Evolutionary conservation across 1,140 invertebrate species (phyloP).

Genomic region (Caenorhabditis remanei): DNA sequence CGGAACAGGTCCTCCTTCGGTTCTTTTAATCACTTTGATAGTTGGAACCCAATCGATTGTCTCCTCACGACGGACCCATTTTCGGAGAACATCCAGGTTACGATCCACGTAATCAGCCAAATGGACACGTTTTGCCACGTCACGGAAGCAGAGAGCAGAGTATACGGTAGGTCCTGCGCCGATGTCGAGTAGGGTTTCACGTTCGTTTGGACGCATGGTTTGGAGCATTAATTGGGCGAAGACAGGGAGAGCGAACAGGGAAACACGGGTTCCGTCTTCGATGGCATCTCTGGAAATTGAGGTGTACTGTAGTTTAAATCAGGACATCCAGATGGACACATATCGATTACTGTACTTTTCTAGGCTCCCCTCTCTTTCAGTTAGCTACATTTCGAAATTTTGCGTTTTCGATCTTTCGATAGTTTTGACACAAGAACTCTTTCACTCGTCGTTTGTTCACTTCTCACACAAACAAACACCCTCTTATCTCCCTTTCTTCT

Average conservation of each 20-base stretch:
- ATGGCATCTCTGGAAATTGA: slow-evolving; percentile 68
- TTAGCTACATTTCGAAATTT: too few relatives aligned
- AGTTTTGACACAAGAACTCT: too few relatives aligned
- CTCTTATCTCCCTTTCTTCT: too few relatives aligned
- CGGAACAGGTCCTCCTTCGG: slow-evolving; percentile 60
- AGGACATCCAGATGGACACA: too few relatives aligned
- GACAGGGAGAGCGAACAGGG: slow-evolving; percentile 72
- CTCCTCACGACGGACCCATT: slow-evolving; percentile 64
- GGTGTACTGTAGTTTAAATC: neutral
- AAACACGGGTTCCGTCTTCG: slow-evolving; percentile 70
- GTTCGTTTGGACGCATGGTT: slow-evolving; percentile 61
- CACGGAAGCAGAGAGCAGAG: slow-evolving; percentile 72
- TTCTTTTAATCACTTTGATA: slow-evolving; percentile 65
- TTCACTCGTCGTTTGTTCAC: too few relatives aligned
- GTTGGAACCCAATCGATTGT: slow-evolving; percentile 64
- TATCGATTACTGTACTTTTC: slow-evolving; percentile 19
- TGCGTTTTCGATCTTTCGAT: too few relatives aligned
- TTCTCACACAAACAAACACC: too few relatives aligned
- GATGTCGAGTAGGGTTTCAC: slow-evolving; percentile 69
- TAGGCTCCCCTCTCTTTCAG: neutral
- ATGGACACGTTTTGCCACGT: slow-evolving; percentile 69
- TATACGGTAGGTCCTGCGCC: slow-evolving; percentile 73
- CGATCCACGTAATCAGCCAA: slow-evolving; percentile 69
- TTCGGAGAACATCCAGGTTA: slow-evolving; percentile 66
- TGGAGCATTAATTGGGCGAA: slow-evolving; percentile 70